Evolutionary conservation across 2,113 vertebrate species (phyloP), one percentile per base, ranked within the genome.

Genomic region (Tapirus terrestris): DNA sequence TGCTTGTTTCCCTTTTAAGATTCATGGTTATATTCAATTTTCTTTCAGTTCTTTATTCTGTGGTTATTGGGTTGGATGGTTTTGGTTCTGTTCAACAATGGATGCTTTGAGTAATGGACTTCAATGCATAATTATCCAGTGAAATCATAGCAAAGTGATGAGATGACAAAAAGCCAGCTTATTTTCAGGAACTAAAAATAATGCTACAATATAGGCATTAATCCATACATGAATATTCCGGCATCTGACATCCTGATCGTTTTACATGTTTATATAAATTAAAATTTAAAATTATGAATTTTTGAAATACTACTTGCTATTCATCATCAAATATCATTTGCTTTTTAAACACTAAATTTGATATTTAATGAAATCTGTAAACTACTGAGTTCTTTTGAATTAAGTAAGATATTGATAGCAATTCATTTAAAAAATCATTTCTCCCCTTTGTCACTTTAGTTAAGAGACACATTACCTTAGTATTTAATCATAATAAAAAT

Each of bases 91-190:
- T 86, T 93, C 89, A 90, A 97, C 97, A 97, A 82, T 96, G 95
- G n/a, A n/a, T 87, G 93, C 97, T 97, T 97, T 98, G 93, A 98
- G 91, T 84, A 76, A 76, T 61, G 76, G 96, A 94, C 89, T 96
- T 97, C 96, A 96, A 39, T 96, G 95, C 96, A 93, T 97, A 96
- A 97, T 97, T 97, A 96, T 80, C 86, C 89, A 95, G 33, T 97
- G 95, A 98, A 98, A 90, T 98, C 97, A 97, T 73, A 89, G 93
- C 25, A 21, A 89, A 96, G 73, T 70, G 96, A 97, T 89, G 96
- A 93, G 96, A 97, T 96, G 89, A 96, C 93, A 96, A 93, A 76
- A 97, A 87, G 86, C 89, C 95, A 94, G 72, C 89, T 96, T 93
- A 95, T 97, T 97, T 97, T 96, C 73, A 97, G 89, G 53, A 96